phyloP scores from a whole-genome alignment of 2,113 vertebrate genomes.

The Podiceps cristatus region DNA sequence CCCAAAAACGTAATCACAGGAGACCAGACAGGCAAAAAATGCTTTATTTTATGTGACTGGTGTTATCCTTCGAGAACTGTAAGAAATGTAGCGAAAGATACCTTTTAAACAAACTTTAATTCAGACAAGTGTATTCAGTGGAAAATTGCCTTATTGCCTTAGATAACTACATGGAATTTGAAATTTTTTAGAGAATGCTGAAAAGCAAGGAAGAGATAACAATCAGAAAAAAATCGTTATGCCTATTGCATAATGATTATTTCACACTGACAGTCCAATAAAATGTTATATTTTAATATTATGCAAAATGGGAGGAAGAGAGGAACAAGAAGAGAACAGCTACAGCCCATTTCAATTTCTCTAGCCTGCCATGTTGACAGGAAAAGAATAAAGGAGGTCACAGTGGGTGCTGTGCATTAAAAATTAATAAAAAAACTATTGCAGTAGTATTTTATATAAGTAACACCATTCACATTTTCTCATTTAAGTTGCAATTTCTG shows the following conservation, averaged over 20 bases:
- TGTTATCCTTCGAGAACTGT: neutral
- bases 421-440: constrained; percentile 85
- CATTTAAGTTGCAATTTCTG: constrained; percentile 79
- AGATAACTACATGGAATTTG: constrained; percentile 26
- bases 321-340: constrained; percentile 24
- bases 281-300: constrained; percentile 41
- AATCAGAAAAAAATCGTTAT: neutral
- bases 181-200: constrained; percentile 12
- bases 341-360: constrained; percentile 77
- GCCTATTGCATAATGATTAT: constrained; percentile 8
- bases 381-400: constrained; percentile 78
- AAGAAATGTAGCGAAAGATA: neutral
- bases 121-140: neutral
- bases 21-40: constrained; percentile 32
- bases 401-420: constrained; percentile 80
- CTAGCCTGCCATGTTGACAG: constrained; percentile 77
- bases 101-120: constrained; percentile 56
- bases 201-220: constrained; percentile 24
- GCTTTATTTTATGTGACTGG: constrained; percentile 12
- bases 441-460: constrained; percentile 84
- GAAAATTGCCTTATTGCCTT: constrained; percentile 21
- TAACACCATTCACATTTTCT: constrained; percentile 77
- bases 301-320: constrained; percentile 20
- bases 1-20: constrained; percentile 13
- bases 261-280: constrained; percentile 51